These are phyloP conservation scores for Epinotia ramella DNA, from an alignment of 2,888 invertebrate genomes.

Conservation along the genomic window DNA sequence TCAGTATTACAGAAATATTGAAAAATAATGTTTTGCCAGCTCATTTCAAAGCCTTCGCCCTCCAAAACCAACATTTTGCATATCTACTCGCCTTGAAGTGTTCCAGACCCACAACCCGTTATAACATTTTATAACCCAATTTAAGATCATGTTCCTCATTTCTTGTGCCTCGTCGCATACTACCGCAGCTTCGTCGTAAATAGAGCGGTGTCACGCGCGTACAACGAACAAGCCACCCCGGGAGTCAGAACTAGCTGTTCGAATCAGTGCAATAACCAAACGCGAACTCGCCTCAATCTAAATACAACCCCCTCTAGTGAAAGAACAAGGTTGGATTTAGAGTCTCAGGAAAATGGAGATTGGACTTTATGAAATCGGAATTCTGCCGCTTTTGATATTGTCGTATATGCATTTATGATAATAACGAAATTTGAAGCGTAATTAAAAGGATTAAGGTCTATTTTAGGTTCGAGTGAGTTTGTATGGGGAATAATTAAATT, in stretches of 20 bases:
- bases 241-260: slow-evolving; percentile 80
- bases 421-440: slow-evolving; percentile 45
- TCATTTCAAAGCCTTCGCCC: too few species aligned
- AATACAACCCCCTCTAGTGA: slow-evolving; percentile 49
- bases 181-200: slow-evolving; percentile 75
- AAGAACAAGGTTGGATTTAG: slow-evolving; percentile 34
- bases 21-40: too few species aligned
- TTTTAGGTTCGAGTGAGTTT: slow-evolving; percentile 49
- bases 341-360: slow-evolving; percentile 3
- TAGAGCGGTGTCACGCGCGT: slow-evolving; percentile 82
- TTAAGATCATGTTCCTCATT: slow-evolving; percentile 48
- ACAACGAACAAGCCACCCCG: slow-evolving; percentile 83
- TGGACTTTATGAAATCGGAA: slow-evolving; percentile 17
- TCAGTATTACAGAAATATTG: too few species aligned
- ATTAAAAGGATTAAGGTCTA: slow-evolving; percentile 50
- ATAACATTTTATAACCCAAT: too few species aligned
- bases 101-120: too few species aligned
- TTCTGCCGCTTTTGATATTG: slow-evolving; percentile 9
- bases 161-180: slow-evolving; percentile 61
- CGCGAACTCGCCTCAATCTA: slow-evolving; percentile 43
- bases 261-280: slow-evolving; percentile 58
- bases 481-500: slow-evolving; percentile 62
- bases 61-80: too few species aligned
- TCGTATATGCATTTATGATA: slow-evolving; percentile 26
- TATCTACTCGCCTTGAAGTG: too few species aligned